Conservation (phyloP, 2,888 invertebrate species). For the Dasypolia templi region DNA sequence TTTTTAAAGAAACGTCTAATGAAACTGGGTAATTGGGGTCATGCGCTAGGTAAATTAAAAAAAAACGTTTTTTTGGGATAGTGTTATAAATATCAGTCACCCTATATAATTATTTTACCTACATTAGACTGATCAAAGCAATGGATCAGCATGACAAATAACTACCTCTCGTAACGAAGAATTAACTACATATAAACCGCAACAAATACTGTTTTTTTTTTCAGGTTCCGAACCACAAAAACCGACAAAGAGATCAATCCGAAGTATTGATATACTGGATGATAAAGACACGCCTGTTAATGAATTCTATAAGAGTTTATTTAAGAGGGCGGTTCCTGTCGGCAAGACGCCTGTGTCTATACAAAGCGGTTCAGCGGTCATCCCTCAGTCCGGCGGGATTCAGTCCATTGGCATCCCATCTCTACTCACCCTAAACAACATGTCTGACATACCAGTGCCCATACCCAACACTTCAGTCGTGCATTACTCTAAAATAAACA, state of each 20-base stretch:
- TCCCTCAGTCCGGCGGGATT: slow-evolving; percentile 78
- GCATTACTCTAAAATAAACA: slow-evolving; percentile 83
- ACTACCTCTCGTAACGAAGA: not conserved
- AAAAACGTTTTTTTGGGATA: too few species aligned
- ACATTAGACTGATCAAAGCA: not conserved
- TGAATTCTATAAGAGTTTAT: slow-evolving; percentile 56
- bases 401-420: slow-evolving; percentile 81
- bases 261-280: slow-evolving; percentile 36
- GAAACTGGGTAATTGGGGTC: too few species aligned
- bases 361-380: slow-evolving; percentile 76
- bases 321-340: slow-evolving; percentile 66
- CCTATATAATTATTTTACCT: not conserved
- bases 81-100: too few species aligned
- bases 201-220: slow-evolving; percentile 3
- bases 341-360: slow-evolving; percentile 71
- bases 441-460: slow-evolving; percentile 83
- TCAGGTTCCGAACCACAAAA: slow-evolving; percentile 31
- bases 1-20: too few species aligned
- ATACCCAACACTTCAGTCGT: slow-evolving; percentile 86
- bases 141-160: not conserved
- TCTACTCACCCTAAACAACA: slow-evolving; percentile 79
- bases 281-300: slow-evolving; percentile 52
- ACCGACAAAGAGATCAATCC: slow-evolving; percentile 26
- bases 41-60: too few species aligned
- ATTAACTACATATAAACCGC: not conserved